Conservation (phyloP, 2,888 invertebrate species). For the Siphonodentalium dalli region DNA sequence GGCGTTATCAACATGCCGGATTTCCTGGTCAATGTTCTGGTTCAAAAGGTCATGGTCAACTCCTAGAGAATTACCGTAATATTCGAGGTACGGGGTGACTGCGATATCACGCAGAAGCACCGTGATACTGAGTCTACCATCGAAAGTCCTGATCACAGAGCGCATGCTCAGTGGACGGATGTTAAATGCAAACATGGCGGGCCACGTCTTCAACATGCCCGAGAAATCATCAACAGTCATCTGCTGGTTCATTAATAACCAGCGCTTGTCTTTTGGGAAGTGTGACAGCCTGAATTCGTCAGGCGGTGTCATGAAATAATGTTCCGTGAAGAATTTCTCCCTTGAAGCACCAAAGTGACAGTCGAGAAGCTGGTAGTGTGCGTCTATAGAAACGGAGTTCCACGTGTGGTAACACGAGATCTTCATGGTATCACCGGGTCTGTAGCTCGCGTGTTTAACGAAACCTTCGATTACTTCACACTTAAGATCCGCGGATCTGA, state of each 20-base stretch:
- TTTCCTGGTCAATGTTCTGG: conserved; percentile 49
- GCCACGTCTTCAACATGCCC: conserved; percentile 48
- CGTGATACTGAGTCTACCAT: conserved; percentile 49
- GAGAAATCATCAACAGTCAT: conserved; percentile 41
- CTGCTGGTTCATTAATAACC: conserved; percentile 45
- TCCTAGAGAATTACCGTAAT: conserved; percentile 44
- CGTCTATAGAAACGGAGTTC: conserved; percentile 46
- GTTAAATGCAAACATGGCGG: conserved; percentile 52
- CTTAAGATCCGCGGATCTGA: conserved; percentile 43
- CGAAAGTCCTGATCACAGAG: conserved; percentile 46
- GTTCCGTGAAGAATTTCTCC: conserved; percentile 46
- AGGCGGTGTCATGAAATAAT: conserved; percentile 48
- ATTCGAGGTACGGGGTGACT: conserved; percentile 50
- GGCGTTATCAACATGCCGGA: conserved; percentile 46
- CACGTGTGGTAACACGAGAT: conserved; percentile 41
- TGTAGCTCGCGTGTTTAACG: conserved; percentile 43
- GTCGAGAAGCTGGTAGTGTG: conserved; percentile 45
- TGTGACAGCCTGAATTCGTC: conserved; percentile 48
- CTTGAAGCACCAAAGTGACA: conserved; percentile 40
- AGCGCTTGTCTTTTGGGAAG: conserved; percentile 46
- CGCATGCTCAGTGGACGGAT: conserved; percentile 51
- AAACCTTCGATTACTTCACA: conserved; percentile 48
- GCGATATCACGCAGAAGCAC: conserved; percentile 46
- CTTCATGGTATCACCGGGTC: conserved; percentile 44
- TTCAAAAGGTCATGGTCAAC: conserved; percentile 41